Base-by-base conservation (phyloP, 2,888 invertebrate genomes). In the Rhopalosiphum nymphaeae region DNA sequence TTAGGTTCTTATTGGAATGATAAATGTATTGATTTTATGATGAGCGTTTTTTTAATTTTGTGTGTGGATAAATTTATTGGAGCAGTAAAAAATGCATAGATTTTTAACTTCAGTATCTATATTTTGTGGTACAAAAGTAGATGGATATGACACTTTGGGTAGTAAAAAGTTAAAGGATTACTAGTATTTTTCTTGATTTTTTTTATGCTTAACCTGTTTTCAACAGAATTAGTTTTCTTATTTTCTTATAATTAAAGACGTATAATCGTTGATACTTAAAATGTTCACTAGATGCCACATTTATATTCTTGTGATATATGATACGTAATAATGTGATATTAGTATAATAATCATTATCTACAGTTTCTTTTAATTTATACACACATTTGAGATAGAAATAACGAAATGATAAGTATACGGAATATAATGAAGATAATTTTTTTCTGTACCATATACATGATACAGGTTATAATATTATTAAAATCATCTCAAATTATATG, bases 1-100 rank as follows among this genome's bases (percentile, higher is more conserved):
- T 67, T 67, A n/a, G 1, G n/a, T 16, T 67, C 16, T n/a, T 0
- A n/a, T 2, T 0, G 4, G 13, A n/a, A 2, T 1, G 1, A 29
- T 29, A 3, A 26, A 10, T 26, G n/a, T 67, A 67, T 4, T 67
- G 4, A n/a, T 67, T n/a, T 67, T 16, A 16, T 16, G n/a, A n/a
- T 10, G 16, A 67, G 61, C 2, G 11, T 26, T 61, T 7, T 46
- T 61, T 61, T 67, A 3, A 67, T 0, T 13, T n/a, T 67, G n/a
- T 4, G n/a, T n/a, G 1, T 67, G 67, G 67, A 67, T 0, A 67
- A 13, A 57, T 1, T 13, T 67, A 13, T 61, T 49, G 49, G 13
- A 49, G 2, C 49, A 49, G 16, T 49, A 16, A 49, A 49, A 46
- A 57, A n/a, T 2, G 3, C 29, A 13, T 61, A n/a, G n/a, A 67